Evolutionary conservation across 2,113 vertebrate genomes (phyloP).

Genomic region (Gobio gobio): DNA sequence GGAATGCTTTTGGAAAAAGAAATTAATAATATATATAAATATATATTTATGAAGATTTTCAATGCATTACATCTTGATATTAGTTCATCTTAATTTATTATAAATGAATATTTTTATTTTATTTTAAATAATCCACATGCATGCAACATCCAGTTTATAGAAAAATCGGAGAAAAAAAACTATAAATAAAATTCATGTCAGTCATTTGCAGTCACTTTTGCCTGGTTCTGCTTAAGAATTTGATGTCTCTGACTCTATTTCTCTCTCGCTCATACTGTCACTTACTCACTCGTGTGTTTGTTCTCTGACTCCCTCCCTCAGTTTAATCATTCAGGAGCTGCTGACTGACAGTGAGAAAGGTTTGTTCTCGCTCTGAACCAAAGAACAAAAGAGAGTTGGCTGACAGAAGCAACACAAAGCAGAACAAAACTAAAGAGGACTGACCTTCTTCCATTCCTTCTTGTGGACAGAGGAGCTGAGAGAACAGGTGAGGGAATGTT

Average conservation of each 20-base stretch:
- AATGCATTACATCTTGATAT: background rate
- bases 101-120: background rate
- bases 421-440: background rate
- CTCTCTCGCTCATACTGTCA: constrained; percentile 29
- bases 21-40: too few relatives aligned
- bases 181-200: background rate
- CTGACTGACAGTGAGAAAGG: constrained; percentile 7
- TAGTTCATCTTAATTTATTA: background rate
- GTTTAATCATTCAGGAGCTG: constrained; percentile 18
- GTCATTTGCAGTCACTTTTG: background rate
- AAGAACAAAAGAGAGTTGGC: background rate
- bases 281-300: background rate
- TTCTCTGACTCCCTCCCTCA: constrained; percentile 24
- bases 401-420: background rate
- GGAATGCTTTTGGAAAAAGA: too few relatives aligned
- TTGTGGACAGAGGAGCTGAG: constrained; percentile 1
- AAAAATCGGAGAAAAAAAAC: too few relatives aligned
- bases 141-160: background rate
- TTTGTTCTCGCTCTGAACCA: background rate
- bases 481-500: constrained; percentile 33
- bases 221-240: background rate
- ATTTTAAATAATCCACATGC: background rate
- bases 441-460: background rate
- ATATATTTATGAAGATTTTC: background rate
- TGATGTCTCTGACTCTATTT: constrained; percentile 11